Conservation (phyloP, 2,113 vertebrate species). For the Melanostigma gelatinosum region DNA sequence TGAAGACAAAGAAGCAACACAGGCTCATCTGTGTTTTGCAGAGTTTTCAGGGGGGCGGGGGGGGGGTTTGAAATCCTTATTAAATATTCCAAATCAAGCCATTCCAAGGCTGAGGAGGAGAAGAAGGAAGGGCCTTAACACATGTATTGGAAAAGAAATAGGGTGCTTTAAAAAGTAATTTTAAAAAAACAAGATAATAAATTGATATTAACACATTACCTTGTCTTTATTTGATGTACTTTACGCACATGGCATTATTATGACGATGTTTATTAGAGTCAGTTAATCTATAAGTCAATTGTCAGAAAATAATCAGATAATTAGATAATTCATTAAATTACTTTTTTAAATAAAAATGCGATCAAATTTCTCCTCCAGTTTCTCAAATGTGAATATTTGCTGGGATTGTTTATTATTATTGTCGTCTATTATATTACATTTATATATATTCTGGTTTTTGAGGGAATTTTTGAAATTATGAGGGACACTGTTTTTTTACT, state of each 20-base stretch:
- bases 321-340: not conserved
- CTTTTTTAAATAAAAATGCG: not conserved
- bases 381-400: not conserved
- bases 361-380: not conserved
- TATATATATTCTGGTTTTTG: not conserved
- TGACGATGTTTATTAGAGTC: not conserved
- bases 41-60: constrained; percentile 29
- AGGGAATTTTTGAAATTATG: too few species aligned
- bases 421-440: not conserved
- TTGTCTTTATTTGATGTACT: constrained; percentile 55
- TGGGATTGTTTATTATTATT: not conserved
- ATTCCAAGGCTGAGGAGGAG: constrained; percentile 63
- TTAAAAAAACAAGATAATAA: constrained; percentile 80
- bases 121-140: constrained; percentile 52
- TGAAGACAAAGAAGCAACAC: constrained; percentile 36
- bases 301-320: not conserved
- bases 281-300: not conserved
- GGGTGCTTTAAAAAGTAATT: constrained; percentile 77
- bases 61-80: constrained; percentile 48
- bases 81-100: constrained; percentile 68
- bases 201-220: constrained; percentile 82
- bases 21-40: constrained; percentile 41
- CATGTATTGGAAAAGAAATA: constrained; percentile 69
- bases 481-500: not conserved
- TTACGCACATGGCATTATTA: not conserved